Evolutionary conservation across 2,888 invertebrate species (phyloP).

Genomic region (Machimus atricapillus): DNA sequence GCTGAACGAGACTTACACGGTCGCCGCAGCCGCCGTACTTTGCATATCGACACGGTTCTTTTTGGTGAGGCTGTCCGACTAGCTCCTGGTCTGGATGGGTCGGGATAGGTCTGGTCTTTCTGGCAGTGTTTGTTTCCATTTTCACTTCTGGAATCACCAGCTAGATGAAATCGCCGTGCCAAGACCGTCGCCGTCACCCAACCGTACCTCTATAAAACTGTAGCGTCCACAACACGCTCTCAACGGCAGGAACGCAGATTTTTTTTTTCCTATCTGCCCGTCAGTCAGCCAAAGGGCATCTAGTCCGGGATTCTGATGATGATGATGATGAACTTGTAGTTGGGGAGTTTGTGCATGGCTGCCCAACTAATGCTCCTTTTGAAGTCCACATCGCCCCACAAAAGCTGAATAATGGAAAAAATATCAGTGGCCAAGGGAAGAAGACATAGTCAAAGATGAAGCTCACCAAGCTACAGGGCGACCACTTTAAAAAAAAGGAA

Average conservation of each 20-base stretch:
- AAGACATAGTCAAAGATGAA: background rate
- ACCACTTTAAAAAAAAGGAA: background rate
- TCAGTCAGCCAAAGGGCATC: background rate
- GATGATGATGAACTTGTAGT: slow-evolving; percentile 27
- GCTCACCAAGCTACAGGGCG: background rate
- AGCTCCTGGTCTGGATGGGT: background rate
- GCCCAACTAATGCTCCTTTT: slow-evolving; percentile 29
- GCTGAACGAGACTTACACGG: background rate
- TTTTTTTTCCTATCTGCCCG: background rate
- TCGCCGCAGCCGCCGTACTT: background rate
- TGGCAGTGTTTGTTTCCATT: slow-evolving; percentile 19
- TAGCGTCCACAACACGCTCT: background rate
- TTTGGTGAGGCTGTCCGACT: background rate
- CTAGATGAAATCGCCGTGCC: background rate
- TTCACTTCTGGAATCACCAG: slow-evolving; percentile 3
- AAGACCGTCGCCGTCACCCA: background rate
- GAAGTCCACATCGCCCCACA: background rate
- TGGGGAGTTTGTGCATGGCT: slow-evolving; percentile 13
- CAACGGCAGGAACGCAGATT: background rate
- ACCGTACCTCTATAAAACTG: background rate
- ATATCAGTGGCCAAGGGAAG: background rate
- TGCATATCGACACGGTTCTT: slow-evolving; percentile 18
- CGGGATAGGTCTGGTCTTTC: background rate
- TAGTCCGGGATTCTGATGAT: background rate
- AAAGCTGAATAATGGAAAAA: slow-evolving; percentile 1